Base-by-base conservation (phyloP, 2,797 vertebrate genomes). In the Chiloscyllium punctatum region DNA sequence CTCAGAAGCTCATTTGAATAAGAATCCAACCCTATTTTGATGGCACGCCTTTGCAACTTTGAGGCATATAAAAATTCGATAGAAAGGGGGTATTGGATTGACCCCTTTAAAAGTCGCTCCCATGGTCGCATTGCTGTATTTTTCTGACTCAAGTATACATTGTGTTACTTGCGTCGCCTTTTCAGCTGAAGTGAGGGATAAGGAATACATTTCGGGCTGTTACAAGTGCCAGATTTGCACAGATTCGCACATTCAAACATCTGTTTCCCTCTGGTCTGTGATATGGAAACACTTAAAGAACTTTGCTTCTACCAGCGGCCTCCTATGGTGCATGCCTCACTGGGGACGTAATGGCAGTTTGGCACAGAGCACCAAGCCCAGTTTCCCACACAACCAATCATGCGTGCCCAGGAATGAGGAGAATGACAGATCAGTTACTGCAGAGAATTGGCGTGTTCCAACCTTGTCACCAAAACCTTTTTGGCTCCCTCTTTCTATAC, bases 281-380 rank as follows among this genome's bases (percentile, higher is more conserved):
- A 91, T 91, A 91, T 91, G 88, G 88, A 91, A 66, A 21, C 57
- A 91, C 88, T 91, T 91, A 91, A 91, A 66, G 18, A 15, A 16
- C 27, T 66, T 91, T 30, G n/a, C 53, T 66, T 21, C 30, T 53
- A 66, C 57, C 33, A 66, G 25, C 62, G 53, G 53, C 53, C 53
- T 90, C 87, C 88, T n/a, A 62, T 30, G 27, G 66, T 66, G 88
- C 88, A 5, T 91, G 33, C 53, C 33, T 62, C 4, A 57, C 27
- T 88, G 27, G 15, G 18, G n/a, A 57, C 7, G 88, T 57, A 91
- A 91, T 57, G 48, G 57, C n/a, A 66, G 7, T 16, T n/a, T 91
- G 88, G 88, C 53, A 62, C 57, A 66, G 88, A 0, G 30, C n/a
- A 15, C 27, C 30, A 4, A 1, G 5, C 88, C 30, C 88, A 91